Evolutionary conservation across 2,797 vertebrate species (phyloP), one percentile per base, ranked within the genome.

Genomic region (Heteromormyrus szaboi): DNA sequence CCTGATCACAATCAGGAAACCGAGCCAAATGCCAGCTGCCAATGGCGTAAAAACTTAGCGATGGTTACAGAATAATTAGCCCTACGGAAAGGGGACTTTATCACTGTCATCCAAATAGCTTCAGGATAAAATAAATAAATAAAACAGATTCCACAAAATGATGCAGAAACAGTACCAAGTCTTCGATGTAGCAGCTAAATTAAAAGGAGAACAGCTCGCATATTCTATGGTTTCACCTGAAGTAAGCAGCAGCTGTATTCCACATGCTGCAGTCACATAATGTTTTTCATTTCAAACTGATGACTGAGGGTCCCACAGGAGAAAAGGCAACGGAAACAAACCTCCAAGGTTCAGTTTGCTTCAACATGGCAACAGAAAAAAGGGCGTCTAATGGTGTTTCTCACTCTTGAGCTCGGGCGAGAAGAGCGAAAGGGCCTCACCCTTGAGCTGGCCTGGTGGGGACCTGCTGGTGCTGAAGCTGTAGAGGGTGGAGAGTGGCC

Each of bases 401-500:
- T 25, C 59, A 9, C n/a, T n/a, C 56, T 9, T 62, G 59, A 8
- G 59, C 59, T 25, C 22, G 59, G 37, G 72, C 12, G 1, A 14
- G 29, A 8, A 6, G 3, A 19, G 4, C 4, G 29, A 19, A 14
- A 79, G 33, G 68, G 1, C 2, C 92, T 94, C 93, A 97, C 96
- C 96, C 96, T 95, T 96, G 88, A 96, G 93, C 91, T 94, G 91
- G 11, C 93, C 90, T 1, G 96, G 96, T 76, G 96, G 95, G 87
- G 94, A 96, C 92, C 95, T 96, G 50, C 94, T 95, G 90, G 96
- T 97, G 91, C 93, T 93, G 93, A 97, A 97, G 83, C 92, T 93
- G 89, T 95, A 96, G 91, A 96, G 91, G 65, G 93, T 90, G 0
- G 96, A 97, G 59, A 96, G 95, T 1, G 92, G 92, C 12, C 96